Evolutionary conservation across 2,113 vertebrate genomes (phyloP).

Genomic region (Octodon degus): DNA sequence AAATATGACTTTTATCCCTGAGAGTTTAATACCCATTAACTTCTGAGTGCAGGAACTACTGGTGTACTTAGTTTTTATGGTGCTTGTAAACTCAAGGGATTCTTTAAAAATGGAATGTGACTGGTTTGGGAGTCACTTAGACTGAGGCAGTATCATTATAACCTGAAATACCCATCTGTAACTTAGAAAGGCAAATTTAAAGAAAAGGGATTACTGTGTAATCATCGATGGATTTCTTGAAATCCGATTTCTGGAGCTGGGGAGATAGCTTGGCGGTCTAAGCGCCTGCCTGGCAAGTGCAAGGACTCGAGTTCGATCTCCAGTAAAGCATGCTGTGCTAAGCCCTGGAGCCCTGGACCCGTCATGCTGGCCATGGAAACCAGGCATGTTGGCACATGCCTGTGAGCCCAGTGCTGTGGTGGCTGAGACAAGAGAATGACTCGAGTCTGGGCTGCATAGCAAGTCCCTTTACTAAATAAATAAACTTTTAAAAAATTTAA

Average conservation of each 20-base stretch:
- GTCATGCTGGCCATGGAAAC: no score
- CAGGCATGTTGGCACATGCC: no score
- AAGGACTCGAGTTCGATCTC: no score
- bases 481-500: no score
- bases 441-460: no score
- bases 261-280: no score
- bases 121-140: constrained; percentile 54
- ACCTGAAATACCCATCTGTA: constrained; percentile 28
- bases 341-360: no score
- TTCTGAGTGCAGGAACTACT: constrained; percentile 32
- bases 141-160: constrained; percentile 39
- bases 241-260: constrained; percentile 30
- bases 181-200: constrained; percentile 57
- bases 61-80: constrained; percentile 50
- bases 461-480: no score
- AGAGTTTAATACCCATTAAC: constrained; percentile 6
- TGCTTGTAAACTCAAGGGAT: constrained; percentile 46
- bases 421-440: no score
- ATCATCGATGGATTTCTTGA: constrained; percentile 3
- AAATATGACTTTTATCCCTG: not conserved
- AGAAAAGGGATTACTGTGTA: constrained; percentile 34
- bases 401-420: no score
- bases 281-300: no score
- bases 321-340: no score
- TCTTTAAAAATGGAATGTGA: constrained; percentile 60